Conservation (phyloP, 2,797 vertebrate species). For the Halcyon smyrnensis region DNA sequence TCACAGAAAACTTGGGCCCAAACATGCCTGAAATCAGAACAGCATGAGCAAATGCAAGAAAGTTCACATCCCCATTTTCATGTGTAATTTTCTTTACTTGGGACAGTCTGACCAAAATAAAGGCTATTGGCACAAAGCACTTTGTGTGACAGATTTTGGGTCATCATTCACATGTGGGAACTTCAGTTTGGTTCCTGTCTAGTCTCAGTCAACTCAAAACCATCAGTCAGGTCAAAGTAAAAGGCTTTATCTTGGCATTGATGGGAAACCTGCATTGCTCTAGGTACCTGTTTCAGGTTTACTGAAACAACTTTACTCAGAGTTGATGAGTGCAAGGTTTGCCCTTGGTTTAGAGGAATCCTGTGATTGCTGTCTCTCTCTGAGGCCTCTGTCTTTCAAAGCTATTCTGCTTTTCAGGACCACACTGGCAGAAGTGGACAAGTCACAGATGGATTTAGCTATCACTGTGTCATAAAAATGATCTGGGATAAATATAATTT, state of each 20-base stretch:
- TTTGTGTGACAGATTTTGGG: background rate
- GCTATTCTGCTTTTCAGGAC: background rate
- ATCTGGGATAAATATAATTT: background rate
- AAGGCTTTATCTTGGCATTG: background rate
- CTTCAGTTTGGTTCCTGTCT: background rate
- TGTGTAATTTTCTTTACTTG: background rate
- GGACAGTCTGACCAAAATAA: background rate
- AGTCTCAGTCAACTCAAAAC: background rate
- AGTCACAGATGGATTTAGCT: background rate
- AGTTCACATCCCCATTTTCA: background rate
- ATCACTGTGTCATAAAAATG: background rate
- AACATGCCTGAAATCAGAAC: background rate
- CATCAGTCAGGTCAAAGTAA: background rate
- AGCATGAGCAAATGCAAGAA: background rate
- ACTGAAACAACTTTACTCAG: background rate
- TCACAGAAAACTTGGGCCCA: background rate
- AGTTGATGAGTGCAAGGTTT: background rate
- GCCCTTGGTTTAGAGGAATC: background rate
- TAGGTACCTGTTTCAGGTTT: background rate
- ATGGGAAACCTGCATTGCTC: background rate
- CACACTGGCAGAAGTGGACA: background rate
- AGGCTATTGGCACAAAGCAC: background rate
- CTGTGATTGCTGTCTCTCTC: background rate
- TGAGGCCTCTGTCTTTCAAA: background rate
- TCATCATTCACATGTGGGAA: background rate